Conservation (phyloP, 2,797 vertebrate genomes). For the Sciurus carolinensis region DNA sequence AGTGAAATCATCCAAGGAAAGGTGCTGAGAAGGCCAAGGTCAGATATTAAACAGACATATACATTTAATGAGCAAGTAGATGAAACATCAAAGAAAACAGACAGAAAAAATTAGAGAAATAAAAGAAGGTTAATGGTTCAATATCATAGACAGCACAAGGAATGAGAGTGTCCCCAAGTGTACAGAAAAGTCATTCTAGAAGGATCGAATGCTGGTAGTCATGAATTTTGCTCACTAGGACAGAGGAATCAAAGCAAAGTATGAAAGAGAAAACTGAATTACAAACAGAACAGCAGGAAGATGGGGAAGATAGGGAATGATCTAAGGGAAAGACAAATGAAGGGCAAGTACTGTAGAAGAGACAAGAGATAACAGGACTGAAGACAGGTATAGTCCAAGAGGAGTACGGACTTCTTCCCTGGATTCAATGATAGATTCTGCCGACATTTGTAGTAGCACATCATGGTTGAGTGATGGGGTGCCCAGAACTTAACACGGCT, state of each 20-base stretch:
- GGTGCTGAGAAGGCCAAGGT: neutral
- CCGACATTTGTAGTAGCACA: neutral
- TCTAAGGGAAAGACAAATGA: neutral
- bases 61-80: neutral
- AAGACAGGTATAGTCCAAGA: neutral
- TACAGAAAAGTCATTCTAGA: neutral
- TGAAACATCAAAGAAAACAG: neutral
- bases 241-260: neutral
- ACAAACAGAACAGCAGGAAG: neutral
- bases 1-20: neutral
- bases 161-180: neutral
- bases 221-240: neutral
- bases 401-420: neutral
- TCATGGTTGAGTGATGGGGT: neutral
- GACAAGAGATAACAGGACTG: neutral
- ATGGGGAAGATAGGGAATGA: neutral
- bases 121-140: neutral
- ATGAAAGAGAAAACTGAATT: neutral
- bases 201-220: neutral
- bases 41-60: slow-evolving; percentile 18
- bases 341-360: neutral
- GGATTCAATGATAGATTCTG: neutral
- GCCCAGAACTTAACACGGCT: neutral
- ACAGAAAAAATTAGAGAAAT: neutral
- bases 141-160: neutral